Evolutionary conservation across 2,888 invertebrate genomes (phyloP).

Genomic region (Metacarcinus magister): DNA sequence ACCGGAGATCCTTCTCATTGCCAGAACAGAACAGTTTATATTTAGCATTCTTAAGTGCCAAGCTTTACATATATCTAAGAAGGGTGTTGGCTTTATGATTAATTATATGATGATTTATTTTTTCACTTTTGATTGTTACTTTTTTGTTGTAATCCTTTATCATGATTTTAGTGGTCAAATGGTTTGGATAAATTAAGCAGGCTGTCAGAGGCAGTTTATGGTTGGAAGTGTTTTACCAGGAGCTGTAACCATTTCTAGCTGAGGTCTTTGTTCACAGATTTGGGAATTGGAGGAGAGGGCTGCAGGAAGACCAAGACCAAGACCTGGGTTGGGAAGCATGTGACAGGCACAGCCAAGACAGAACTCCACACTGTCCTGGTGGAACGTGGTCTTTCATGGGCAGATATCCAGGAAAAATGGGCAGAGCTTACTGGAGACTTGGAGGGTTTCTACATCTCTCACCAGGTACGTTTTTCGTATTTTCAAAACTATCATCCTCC

Average conservation of each 20-base stretch:
- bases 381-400: conserved; percentile 89
- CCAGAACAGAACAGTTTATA: too few relatives aligned
- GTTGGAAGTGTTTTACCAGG: not conserved
- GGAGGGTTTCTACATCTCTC: conserved; percentile 97
- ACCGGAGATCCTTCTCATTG: too few relatives aligned
- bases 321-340: conserved; percentile 94
- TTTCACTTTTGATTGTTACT: too few relatives aligned
- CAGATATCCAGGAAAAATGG: conserved; percentile 92
- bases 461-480: conserved; percentile 86
- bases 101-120: too few relatives aligned
- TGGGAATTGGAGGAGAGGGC: conserved; percentile 87
- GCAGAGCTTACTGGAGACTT: conserved; percentile 89
- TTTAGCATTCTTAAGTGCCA: too few relatives aligned
- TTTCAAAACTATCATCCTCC: not conserved
- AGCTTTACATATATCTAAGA: too few relatives aligned
- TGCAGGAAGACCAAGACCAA: conserved; percentile 87
- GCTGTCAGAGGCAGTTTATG: not conserved
- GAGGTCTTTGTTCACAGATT: conserved; percentile 87
- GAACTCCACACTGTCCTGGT: conserved; percentile 97
- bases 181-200: not conserved
- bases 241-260: not conserved
- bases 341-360: conserved; percentile 93
- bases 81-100: too few relatives aligned
- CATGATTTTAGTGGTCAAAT: not conserved
- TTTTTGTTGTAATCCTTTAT: not conserved